Evolutionary conservation across 2,113 vertebrate species (phyloP), one percentile per base, ranked within the genome.

Genomic region (Ornithorhynchus anatinus): DNA sequence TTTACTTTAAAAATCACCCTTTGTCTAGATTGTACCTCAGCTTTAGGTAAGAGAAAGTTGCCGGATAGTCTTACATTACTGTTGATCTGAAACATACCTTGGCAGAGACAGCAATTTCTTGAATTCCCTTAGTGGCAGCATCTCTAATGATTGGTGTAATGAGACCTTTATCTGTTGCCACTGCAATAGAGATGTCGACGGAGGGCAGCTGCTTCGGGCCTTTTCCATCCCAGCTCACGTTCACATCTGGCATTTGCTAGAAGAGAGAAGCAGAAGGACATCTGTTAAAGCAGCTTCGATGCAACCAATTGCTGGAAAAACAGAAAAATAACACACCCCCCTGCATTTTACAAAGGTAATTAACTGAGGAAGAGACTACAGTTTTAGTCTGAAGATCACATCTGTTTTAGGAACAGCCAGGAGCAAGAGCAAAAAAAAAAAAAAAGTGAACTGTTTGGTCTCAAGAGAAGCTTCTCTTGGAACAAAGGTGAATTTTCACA

Each of bases 181-280:
- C 97, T 25, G 96, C 96, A 42, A 99, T 93, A 56, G 96, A 94
- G 76, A 99, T 98, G 83, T 98, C 95, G 81, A 99, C 89, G 36
- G 90, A 96, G 54, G 94, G 92, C 42, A 97, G 91, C 8, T 92
- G 91, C 63, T 79, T 92, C 13, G 95, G 94, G 54, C 88, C 94
- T 9, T 97, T 93, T 27, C 91, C 95, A 54, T 94, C 92, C 97
- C 97, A 99, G 29, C 91, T 95, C 59, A 93, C 95, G 6, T 99
- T 99, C 57, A 99, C 96, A 81, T 93, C 93, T 51, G 98, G 98
- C 91, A 99, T 94, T 93, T 98, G 96, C 98, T 97, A 51, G 10
- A 61, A 77, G 67, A 73, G 5, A 68, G 25, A 77, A 48, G 37
- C 4, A 56, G 7, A 40, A 22, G 51, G 59, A 60, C 57, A 84